Base-by-base conservation (phyloP, 2,888 invertebrate species). In the Drosophila emarginata region DNA sequence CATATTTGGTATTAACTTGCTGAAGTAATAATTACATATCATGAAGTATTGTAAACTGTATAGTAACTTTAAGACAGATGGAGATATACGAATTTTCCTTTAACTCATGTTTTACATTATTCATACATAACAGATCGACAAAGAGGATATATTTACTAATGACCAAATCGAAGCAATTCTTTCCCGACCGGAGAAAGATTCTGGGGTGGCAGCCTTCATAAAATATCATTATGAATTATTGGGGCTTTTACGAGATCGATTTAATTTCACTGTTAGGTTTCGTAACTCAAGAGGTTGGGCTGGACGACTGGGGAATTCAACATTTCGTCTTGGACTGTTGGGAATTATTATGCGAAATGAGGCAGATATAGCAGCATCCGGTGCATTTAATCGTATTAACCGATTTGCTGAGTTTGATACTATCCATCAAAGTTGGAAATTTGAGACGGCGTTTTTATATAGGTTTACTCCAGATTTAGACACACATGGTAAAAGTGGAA, bases 231-330 rank as follows among this genome's bases (percentile, higher is more conserved):
- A 88, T 36, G 84, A 83, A 2, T 57, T 91, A 4, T 14, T 89
- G 1, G 45, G 53, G 23, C 67, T 91, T 36, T 67, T 91, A 4
- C 73, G 80, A 32, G 84, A 91, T 23, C 80, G 81, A 2, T 87
- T 90, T 9, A 91, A 91, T 66, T 91, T 91, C 62, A 86, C 84
- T 2, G 75, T 91, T 0, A 77, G 84, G 18, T 91, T 89, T 76
- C 89, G 91, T 3, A 89, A 91, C 61, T 79, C 90, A 2, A 80
- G 91, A 2, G 91, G 90, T n/a, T 91, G 91, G 91, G 89, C 90
- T 15, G 91, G 91, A 9, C 79, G 89, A 28, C 74, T 91, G 61
- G 84, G 80, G 7, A 88, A 88, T 52, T 79, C 89, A 4, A 81
- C 81, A 15, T 91, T 83, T 76, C 90, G 91, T 0, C 68, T 91